Base-by-base conservation (phyloP, 1,140 invertebrate species). In the Branchinecta lynchi region DNA sequence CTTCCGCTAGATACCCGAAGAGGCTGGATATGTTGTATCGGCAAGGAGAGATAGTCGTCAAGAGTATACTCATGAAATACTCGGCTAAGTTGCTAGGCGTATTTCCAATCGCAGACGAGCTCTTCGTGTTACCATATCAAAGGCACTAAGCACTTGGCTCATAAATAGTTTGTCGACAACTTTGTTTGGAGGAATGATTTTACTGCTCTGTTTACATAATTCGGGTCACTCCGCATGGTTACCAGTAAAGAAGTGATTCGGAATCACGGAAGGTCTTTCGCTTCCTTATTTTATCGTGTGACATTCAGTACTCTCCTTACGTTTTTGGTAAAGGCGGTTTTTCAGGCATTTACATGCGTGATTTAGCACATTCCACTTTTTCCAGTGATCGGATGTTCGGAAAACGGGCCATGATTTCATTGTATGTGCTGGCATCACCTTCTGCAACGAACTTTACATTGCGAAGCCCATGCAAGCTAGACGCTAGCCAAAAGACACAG, bases 321-420 rank as follows among this genome's bases (percentile, higher is more conserved):
- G 46, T n/a, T 51, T 51, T n/a, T 9, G 9, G n/a, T 51, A 51
- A 51, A 51, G 46, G 9, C 46, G 9, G 9, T 51, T 51, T 51
- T 51, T 51, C n/a, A 51, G n/a, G 46, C 46, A 51, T n/a, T 51
- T 51, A n/a, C 46, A 51, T 51, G 9, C 46, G n/a, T 51, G 46
- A n/a, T n/a, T 51, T 51, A n/a, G 46, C 46, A 51, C 46, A 51
- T 9, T 51, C 46, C 9, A 51, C n/a, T 51, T 51, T 51, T 51
- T 51, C 46, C n/a, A 51, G 9, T 9, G 9, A 51, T 51, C 46
- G 9, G n/a, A 9, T n/a, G 46, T 51, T 9, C 46, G 46, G 46
- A 9, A 51, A 9, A 9, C n/a, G 9, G 46, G 46, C 46, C n/a
- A n/a, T 51, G 9, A 51, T 9, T n/a, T 51, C 46, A 9, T 9